Conservation (phyloP, 30 jellyfish, hydroid and myxozoan genomes). For the Morbakka virulenta region DNA sequence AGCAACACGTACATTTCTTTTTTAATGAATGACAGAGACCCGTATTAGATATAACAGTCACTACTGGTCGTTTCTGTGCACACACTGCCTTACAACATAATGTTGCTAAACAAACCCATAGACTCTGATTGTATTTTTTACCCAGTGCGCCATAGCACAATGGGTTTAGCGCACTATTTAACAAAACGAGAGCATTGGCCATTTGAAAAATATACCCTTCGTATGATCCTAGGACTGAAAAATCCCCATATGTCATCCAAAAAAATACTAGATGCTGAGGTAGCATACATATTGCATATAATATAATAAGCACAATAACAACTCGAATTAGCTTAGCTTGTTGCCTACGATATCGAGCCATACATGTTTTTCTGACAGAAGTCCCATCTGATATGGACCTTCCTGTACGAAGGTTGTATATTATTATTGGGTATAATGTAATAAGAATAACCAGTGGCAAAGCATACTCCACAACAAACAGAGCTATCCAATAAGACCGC, state of each 20-base stretch:
- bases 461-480: conserved; percentile 26
- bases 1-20: background rate
- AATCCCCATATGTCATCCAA: conserved; percentile 39
- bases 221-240: background rate
- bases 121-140: background rate
- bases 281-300: conserved; percentile 39
- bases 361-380: background rate
- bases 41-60: background rate
- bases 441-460: conserved; percentile 23
- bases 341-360: background rate
- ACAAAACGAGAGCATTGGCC: conserved; percentile 19
- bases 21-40: background rate
- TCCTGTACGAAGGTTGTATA: background rate
- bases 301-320: conserved; percentile 31
- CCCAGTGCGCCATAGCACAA: conserved; percentile 53
- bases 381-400: background rate
- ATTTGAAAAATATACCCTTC: conserved; percentile 1
- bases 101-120: background rate
- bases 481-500: conserved; percentile 35
- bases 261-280: conserved; percentile 55
- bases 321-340: conserved; percentile 23
- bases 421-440: background rate
- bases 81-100: background rate
- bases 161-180: conserved; percentile 50
- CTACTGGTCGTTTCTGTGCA: background rate